Conservation (phyloP, 2,113 vertebrate species). For the Neolamprologus kungweensis region DNA sequence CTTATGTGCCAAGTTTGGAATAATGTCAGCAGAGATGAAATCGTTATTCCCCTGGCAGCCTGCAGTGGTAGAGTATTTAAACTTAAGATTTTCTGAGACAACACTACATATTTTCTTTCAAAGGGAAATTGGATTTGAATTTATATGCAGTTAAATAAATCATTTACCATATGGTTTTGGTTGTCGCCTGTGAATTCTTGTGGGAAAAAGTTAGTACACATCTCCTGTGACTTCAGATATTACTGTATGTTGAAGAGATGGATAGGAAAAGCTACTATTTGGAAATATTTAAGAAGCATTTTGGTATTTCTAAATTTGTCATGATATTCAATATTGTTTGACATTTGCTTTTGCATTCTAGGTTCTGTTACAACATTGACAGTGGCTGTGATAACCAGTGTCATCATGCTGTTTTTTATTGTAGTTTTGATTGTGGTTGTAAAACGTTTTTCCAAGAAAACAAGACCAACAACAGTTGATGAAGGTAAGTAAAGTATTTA, state of each 20-base stretch:
- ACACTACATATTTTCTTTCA: accelerated
- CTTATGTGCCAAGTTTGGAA: conserved; percentile 7
- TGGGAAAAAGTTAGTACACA: not conserved
- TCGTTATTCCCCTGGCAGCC: not conserved
- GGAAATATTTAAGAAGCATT: not conserved
- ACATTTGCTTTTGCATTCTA: not conserved
- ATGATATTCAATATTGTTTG: not conserved
- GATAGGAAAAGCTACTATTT: not conserved
- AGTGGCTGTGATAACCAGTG: accelerated
- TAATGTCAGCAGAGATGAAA: not conserved
- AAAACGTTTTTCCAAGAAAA: accelerated
- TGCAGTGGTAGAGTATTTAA: not conserved
- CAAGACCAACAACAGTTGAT: accelerated
- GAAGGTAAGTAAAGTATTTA: not conserved
- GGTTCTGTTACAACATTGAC: accelerated
- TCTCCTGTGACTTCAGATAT: not conserved
- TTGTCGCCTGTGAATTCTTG: accelerated
- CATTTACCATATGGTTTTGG: accelerated
- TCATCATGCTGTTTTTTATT: not conserved
- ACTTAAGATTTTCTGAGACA: accelerated
- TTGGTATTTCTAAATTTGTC: accelerated
- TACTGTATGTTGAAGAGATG: not conserved
- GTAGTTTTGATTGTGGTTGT: not conserved
- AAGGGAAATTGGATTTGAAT: not conserved
- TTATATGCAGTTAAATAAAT: not conserved